Percentiles rank a stretch among this genome's conserved stretches.
These are phyloP conservation scores for Plagiodera versicolora DNA, from an alignment of 2,888 invertebrate genomes.

Conservation along the genomic window DNA sequence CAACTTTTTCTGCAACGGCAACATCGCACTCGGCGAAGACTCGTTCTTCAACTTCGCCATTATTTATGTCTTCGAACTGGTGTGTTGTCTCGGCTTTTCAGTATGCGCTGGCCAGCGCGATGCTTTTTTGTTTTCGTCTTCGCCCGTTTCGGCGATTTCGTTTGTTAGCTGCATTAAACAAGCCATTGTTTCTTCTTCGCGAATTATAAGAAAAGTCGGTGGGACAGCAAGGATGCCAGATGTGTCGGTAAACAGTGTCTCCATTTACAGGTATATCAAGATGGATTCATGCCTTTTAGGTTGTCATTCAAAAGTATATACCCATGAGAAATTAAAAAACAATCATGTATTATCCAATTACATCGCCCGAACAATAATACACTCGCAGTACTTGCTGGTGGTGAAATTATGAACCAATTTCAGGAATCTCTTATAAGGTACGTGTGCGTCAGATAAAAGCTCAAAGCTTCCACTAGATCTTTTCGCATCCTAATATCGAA, in stretches of 20 bases:
- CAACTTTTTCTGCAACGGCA: constrained; percentile 19
- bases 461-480: no score
- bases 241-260: neutral
- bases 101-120: constrained; percentile 22
- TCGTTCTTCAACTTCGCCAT: constrained; percentile 44
- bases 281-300: no score
- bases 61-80: constrained; percentile 44
- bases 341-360: no score
- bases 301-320: no score
- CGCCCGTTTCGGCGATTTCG: constrained; percentile 8
- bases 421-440: no score
- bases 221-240: neutral
- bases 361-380: no score
- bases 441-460: no score
- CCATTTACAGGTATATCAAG: neutral
- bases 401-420: no score
- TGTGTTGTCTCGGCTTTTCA: constrained; percentile 35
- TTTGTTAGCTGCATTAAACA: neutral
- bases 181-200: neutral
- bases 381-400: no score
- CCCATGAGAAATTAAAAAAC: no score
- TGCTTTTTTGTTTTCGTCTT: constrained; percentile 36
- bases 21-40: constrained; percentile 28
- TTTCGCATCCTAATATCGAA: no score
- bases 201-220: constrained; percentile 1